Percentiles rank a stretch among this genome's conserved stretches.
phyloP scores from a whole-genome alignment of 1,140 invertebrate species.

The Tetramorium alpestre region DNA sequence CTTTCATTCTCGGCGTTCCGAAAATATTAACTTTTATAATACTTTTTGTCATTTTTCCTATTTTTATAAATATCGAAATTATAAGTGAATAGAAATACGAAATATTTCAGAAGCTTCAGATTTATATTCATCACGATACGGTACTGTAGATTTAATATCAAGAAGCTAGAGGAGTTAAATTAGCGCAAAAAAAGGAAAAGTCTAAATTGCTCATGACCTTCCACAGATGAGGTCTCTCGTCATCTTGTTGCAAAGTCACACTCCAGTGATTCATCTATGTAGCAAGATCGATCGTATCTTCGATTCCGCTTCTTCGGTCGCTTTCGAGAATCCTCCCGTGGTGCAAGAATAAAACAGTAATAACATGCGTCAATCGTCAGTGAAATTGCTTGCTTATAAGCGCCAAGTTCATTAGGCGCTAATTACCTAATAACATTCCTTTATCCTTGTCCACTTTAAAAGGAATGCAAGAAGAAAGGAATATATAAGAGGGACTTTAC shows the following conservation, averaged over 20 bases:
- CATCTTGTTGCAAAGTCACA: conserved; percentile 77
- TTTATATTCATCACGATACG: not conserved
- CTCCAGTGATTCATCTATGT: conserved; percentile 70
- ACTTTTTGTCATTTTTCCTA: not conserved
- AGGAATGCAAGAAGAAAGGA: not conserved
- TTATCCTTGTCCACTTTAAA: not conserved
- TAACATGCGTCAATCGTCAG: conserved; percentile 56
- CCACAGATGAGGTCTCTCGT: conserved; percentile 67
- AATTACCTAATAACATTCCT: conserved; percentile 34
- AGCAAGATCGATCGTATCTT: conserved; percentile 69
- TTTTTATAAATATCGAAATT: not conserved
- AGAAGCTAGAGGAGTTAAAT: not conserved
- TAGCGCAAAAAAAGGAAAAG: conserved; percentile 64
- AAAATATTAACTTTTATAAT: not conserved
- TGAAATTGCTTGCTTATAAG: conserved; percentile 57
- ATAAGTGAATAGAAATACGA: not conserved
- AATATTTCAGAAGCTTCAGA: not conserved
- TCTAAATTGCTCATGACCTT: conserved; percentile 67
- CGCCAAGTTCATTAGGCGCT: conserved; percentile 34
- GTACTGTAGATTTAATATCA: not conserved
- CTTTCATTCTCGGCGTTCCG: not conserved
- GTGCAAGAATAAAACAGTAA: conserved; percentile 53
- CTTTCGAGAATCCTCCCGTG: conserved; percentile 44
- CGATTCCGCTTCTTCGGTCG: conserved; percentile 33
- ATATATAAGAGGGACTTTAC: not conserved